Percentiles rank a stretch among this genome's conserved stretches.
Conservation (phyloP, 1,140 invertebrate species). For the Eriocheir sinensis region DNA sequence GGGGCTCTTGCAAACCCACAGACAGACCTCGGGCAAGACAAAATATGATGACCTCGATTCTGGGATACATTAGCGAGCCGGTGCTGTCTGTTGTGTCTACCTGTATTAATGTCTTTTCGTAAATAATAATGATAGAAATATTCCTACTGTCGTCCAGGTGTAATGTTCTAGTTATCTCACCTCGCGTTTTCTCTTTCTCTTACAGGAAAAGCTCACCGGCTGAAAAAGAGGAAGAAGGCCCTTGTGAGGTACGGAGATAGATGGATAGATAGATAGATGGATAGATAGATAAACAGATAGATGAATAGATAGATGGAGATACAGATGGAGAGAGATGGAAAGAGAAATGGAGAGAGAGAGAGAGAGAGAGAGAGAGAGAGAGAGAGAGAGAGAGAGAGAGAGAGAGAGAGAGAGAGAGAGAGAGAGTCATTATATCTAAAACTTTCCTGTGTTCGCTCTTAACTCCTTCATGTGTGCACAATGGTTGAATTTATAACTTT, state of each 20-base stretch:
- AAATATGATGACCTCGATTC: too few relatives aligned
- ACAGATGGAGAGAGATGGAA: neutral
- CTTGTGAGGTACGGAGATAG: slow-evolving; percentile 36
- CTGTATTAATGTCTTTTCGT: too few relatives aligned
- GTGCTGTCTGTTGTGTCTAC: too few relatives aligned
- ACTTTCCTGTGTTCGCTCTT: too few relatives aligned
- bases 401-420: neutral
- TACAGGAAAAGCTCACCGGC: slow-evolving; percentile 27
- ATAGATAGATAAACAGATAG: neutral
- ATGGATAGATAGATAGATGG: neutral
- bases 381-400: slow-evolving; percentile 22
- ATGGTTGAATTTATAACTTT: neutral
- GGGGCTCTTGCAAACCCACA: too few relatives aligned
- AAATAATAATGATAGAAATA: neutral
- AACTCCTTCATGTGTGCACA: too few relatives aligned
- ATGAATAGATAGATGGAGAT: neutral
- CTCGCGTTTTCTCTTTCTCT: neutral
- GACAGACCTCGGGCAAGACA: too few relatives aligned
- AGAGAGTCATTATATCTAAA: neutral
- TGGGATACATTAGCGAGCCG: too few relatives aligned
- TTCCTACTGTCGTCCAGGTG: neutral
- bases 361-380: slow-evolving; percentile 41
- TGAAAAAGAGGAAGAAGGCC: slow-evolving; percentile 52
- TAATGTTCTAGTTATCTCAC: neutral
- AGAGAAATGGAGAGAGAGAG: slow-evolving; percentile 52